phyloP scores from a whole-genome alignment of 2,113 vertebrate genomes.

The Motacilla alba region DNA sequence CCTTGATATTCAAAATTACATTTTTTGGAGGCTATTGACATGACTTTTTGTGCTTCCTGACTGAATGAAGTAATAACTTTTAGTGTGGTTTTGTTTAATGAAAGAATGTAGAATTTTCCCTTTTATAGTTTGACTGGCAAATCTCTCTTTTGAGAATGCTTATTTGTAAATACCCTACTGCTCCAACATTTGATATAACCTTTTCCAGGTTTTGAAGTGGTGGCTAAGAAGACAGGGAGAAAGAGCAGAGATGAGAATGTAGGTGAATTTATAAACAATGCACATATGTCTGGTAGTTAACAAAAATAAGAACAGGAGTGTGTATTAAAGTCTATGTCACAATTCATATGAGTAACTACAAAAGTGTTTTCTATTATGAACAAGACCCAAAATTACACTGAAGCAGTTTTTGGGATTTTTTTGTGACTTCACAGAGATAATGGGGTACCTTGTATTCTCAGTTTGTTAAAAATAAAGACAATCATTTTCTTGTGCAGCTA shows the following conservation, averaged over 20 bases:
- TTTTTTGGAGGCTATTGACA: neutral
- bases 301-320: neutral
- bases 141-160: neutral
- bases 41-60: neutral
- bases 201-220: neutral
- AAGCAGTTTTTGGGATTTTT: neutral
- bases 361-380: neutral
- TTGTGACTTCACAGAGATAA: neutral
- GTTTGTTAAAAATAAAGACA: neutral
- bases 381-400: neutral
- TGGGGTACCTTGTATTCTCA: neutral
- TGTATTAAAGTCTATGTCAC: neutral
- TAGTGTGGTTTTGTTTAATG: neutral
- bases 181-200: neutral
- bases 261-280: neutral
- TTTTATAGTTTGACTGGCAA: neutral
- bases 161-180: neutral
- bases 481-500: neutral
- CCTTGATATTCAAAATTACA: neutral
- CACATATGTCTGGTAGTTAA: neutral
- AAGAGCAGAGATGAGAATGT: fast-evolving
- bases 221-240: neutral
- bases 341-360: neutral
- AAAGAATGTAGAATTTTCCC: neutral
- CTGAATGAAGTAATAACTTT: neutral